These are phyloP conservation scores for Eulemur rufifrons DNA, from an alignment of 2,113 vertebrate genomes.

Conservation along the genomic window DNA sequence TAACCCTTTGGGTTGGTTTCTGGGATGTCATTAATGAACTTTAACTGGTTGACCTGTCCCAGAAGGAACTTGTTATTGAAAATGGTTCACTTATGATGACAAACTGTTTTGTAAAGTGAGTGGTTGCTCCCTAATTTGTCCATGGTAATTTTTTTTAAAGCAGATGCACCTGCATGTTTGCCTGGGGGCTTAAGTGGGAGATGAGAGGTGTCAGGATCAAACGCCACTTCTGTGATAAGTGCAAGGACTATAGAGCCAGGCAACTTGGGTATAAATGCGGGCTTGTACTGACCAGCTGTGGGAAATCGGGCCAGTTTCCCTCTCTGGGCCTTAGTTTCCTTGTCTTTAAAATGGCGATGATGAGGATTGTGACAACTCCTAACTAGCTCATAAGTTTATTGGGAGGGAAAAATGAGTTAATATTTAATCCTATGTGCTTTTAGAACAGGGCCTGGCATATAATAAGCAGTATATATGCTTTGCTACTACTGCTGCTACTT, in stretches of 20 bases:
- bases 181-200: neutral
- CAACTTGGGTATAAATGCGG: neutral
- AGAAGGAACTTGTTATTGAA: neutral
- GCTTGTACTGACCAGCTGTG: neutral
- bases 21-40: conserved; percentile 19
- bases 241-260: neutral
- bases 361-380: neutral
- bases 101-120: neutral
- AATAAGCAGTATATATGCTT: neutral
- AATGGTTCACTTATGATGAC: neutral
- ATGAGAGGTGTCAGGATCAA: neutral
- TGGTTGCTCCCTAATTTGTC: neutral
- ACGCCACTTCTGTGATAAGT: neutral
- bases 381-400: neutral
- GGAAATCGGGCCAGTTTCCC: neutral
- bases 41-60: neutral
- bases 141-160: neutral
- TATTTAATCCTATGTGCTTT: neutral
- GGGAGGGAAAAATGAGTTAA: neutral
- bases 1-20: neutral
- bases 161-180: neutral
- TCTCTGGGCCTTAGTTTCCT: neutral
- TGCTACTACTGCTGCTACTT: neutral
- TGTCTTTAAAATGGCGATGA: neutral
- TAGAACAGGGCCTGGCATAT: neutral